Percentiles rank a stretch among this genome's conserved stretches.
Conservation (phyloP, 2,113 vertebrate genomes). For the Eidolon helvum region DNA sequence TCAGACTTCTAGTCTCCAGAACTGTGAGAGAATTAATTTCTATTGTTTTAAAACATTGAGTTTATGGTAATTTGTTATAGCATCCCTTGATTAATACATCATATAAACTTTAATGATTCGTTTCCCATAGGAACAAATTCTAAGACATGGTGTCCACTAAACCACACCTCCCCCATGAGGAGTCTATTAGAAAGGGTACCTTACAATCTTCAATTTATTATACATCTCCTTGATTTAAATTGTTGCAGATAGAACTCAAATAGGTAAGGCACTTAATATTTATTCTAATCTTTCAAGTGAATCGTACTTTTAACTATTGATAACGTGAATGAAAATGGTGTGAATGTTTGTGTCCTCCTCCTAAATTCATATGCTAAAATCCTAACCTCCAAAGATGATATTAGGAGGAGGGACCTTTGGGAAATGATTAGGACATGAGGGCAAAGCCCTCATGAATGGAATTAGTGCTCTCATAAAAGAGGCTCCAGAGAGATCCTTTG, state of each 20-base stretch:
- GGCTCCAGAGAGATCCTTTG: not conserved
- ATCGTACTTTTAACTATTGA: not conserved
- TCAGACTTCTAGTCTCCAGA: not conserved
- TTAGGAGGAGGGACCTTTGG: not conserved
- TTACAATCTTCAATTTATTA: not conserved
- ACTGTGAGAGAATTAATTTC: not conserved
- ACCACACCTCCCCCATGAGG: not conserved
- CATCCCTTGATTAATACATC: not conserved
- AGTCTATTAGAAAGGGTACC: not conserved
- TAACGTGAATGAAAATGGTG: not conserved
- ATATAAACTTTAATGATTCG: not conserved
- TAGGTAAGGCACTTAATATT: not conserved
- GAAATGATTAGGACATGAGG: not conserved
- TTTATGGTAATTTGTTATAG: not conserved
- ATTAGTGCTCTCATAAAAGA: not conserved
- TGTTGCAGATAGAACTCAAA: not conserved
- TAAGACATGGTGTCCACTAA: not conserved
- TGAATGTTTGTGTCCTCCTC: not conserved
- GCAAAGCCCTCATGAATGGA: not conserved
- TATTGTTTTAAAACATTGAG: not conserved
- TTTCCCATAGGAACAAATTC: not conserved
- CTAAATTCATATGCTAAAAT: not conserved
- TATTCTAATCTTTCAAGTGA: conserved; percentile 15
- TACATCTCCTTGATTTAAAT: conserved; percentile 4
- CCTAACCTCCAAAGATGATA: not conserved